Percentiles rank a stretch among this genome's conserved stretches.
Evolutionary conservation across 2,113 vertebrate genomes (phyloP).

Genomic region (Eulemur macaco): DNA sequence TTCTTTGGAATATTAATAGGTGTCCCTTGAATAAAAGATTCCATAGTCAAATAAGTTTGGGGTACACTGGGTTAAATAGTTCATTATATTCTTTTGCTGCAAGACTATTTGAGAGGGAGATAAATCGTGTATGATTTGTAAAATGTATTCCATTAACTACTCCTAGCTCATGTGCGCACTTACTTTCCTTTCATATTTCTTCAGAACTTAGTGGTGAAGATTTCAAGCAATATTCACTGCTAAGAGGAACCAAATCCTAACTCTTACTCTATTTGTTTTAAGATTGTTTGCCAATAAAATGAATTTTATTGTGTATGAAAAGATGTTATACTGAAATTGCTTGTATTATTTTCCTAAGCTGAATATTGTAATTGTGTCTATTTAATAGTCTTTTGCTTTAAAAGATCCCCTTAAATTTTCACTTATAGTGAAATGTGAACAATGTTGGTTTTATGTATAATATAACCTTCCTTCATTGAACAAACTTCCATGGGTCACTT

Average conservation of each 20-base stretch:
- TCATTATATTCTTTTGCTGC: neutral
- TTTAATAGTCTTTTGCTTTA: neutral
- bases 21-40: neutral
- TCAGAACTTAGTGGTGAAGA: neutral
- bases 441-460: neutral
- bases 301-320: neutral
- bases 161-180: neutral
- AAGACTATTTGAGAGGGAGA: neutral
- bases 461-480: neutral
- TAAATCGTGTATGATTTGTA: neutral
- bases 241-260: neutral
- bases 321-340: neutral
- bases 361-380: neutral
- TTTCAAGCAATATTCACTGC: neutral
- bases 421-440: neutral
- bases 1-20: neutral
- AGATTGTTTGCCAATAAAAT: neutral
- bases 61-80: neutral
- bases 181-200: neutral
- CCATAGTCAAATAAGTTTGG: neutral
- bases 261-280: neutral
- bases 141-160: neutral
- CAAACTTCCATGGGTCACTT: neutral
- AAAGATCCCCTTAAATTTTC: neutral
- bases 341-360: neutral